These are phyloP conservation scores for Drosophila pseudotalamancana DNA, from an alignment of 2,888 invertebrate genomes.

Conservation along the genomic window DNA sequence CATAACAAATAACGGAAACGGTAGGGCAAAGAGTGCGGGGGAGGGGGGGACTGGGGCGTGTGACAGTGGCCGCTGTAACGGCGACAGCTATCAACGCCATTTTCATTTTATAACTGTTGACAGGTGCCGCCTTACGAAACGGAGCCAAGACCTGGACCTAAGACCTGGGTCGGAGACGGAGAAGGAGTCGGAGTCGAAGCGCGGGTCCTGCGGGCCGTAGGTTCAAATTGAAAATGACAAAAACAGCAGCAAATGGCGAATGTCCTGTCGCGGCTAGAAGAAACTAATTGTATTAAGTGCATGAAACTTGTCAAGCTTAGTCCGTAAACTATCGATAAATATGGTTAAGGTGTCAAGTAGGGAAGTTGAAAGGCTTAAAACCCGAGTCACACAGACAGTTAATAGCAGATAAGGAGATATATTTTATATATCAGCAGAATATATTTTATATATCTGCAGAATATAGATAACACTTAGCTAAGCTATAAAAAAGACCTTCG, in stretches of 20 bases:
- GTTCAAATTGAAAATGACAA: constrained; percentile 53
- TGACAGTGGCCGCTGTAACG: constrained; percentile 26
- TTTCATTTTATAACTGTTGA: constrained; percentile 72
- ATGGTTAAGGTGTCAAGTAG: too few relatives aligned
- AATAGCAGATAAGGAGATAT: too few relatives aligned
- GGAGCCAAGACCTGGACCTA: too few relatives aligned
- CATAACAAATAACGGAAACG: constrained; percentile 62
- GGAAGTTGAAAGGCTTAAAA: too few relatives aligned
- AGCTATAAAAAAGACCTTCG: too few relatives aligned
- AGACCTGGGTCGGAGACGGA: too few relatives aligned
- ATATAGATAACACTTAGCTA: too few relatives aligned
- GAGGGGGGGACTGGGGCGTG: background rate
- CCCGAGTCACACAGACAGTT: too few relatives aligned
- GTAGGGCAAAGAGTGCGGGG: background rate
- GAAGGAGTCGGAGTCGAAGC: background rate
- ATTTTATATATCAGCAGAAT: too few relatives aligned
- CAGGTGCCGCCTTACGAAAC: constrained; percentile 38
- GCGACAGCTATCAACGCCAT: constrained; percentile 71
- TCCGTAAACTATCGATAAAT: constrained; percentile 15
- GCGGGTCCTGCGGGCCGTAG: constrained; percentile 8
- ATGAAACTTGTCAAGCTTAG: too few relatives aligned
- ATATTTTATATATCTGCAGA: too few relatives aligned
- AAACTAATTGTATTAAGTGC: constrained; percentile 42
- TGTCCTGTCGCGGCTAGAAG: constrained; percentile 25
- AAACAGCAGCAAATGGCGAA: constrained; percentile 33